Evolutionary conservation across 2,888 invertebrate species (phyloP).

Genomic region (Synanthedon myopaeformis): DNA sequence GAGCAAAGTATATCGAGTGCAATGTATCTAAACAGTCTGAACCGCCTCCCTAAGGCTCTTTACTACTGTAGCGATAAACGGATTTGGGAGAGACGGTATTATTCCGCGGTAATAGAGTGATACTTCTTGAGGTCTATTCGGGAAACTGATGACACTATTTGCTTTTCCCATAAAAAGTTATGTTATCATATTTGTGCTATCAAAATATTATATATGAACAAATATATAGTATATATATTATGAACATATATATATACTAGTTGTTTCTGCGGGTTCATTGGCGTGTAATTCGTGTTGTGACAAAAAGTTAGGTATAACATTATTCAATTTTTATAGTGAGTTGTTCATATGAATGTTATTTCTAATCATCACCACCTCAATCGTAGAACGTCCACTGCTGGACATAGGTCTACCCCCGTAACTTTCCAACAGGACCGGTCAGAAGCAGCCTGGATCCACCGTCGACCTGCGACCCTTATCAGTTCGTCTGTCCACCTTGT

Average conservation of each 20-base stretch:
- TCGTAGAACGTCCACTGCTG: too few relatives aligned
- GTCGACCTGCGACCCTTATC: too few relatives aligned
- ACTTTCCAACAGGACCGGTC: too few relatives aligned
- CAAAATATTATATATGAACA: too few relatives aligned
- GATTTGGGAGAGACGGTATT: constrained; percentile 50
- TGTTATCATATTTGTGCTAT: constrained; percentile 49
- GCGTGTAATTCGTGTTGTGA: background rate
- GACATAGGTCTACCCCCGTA: too few relatives aligned
- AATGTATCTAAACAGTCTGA: constrained; percentile 40
- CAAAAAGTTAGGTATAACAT: background rate
- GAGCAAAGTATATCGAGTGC: constrained; percentile 37
- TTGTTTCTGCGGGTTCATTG: background rate
- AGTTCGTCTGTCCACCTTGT: too few relatives aligned
- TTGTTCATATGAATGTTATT: too few relatives aligned
- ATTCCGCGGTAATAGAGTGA: constrained; percentile 53
- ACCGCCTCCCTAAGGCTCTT: constrained; percentile 31
- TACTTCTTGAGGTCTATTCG: constrained; percentile 51
- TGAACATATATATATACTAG: constrained; percentile 16
- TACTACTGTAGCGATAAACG: constrained; percentile 53
- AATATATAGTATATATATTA: too few relatives aligned
- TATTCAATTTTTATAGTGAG: too few relatives aligned
- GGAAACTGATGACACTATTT: constrained; percentile 58
- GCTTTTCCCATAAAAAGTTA: constrained; percentile 62
- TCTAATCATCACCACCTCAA: too few relatives aligned
- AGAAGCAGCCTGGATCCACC: too few relatives aligned